These are phyloP conservation scores for Volucella bombylans DNA, from an alignment of 2,888 invertebrate genomes.

Conservation along the genomic window DNA sequence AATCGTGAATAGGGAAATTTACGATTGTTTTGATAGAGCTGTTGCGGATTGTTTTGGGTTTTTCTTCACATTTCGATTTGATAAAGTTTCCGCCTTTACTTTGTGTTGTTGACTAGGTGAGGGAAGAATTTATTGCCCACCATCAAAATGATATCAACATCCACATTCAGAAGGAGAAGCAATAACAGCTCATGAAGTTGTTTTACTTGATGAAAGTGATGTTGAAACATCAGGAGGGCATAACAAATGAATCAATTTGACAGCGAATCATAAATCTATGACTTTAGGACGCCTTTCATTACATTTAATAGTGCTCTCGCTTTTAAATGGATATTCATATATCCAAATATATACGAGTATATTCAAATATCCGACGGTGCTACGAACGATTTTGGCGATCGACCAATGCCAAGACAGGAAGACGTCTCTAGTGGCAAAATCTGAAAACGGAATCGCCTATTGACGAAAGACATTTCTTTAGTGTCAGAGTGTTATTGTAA, in stretches of 20 bases:
- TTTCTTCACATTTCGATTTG: constrained; percentile 55
- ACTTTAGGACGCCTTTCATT: too few relatives aligned
- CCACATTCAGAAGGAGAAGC: constrained; percentile 24
- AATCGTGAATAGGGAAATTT: constrained; percentile 71
- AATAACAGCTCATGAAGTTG: constrained; percentile 20
- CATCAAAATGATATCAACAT: constrained; percentile 56
- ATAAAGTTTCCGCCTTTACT: constrained; percentile 56
- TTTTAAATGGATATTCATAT: too few relatives aligned
- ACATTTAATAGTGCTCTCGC: too few relatives aligned
- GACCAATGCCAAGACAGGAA: too few relatives aligned
- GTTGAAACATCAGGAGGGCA: not conserved
- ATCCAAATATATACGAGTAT: too few relatives aligned
- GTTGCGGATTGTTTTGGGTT: constrained; percentile 63
- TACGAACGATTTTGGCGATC: too few relatives aligned
- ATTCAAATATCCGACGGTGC: too few relatives aligned
- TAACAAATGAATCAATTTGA: not conserved
- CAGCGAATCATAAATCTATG: too few relatives aligned
- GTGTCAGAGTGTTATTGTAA: too few relatives aligned
- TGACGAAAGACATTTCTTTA: too few relatives aligned
- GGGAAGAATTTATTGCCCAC: constrained; percentile 49
- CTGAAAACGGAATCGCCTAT: too few relatives aligned
- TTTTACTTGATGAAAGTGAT: not conserved
- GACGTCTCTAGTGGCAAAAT: too few relatives aligned
- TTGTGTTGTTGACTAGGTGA: not conserved
- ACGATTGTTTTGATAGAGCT: constrained; percentile 73